Evolutionary conservation across 2,113 vertebrate genomes (phyloP).

Genomic region (Nycticorax nycticorax): DNA sequence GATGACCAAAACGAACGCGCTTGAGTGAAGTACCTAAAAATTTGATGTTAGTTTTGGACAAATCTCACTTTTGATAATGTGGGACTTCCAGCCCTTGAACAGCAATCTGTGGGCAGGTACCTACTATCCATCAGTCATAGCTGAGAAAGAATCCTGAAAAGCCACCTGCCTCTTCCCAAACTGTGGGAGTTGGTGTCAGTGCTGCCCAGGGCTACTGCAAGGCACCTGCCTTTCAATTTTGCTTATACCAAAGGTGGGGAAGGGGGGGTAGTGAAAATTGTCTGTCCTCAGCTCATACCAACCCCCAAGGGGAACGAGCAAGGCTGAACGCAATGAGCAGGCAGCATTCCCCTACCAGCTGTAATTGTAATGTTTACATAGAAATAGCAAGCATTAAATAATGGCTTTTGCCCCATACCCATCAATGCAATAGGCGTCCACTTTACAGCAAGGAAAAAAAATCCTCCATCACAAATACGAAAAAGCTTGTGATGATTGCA

Average conservation of each 20-base stretch:
- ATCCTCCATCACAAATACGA: not conserved
- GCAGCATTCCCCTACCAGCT: not conserved
- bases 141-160: not conserved
- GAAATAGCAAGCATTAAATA: not conserved
- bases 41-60: not conserved
- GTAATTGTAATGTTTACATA: not conserved
- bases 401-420: not conserved
- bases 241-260: not conserved
- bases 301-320: not conserved
- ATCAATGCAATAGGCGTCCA: not conserved
- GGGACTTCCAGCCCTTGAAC: not conserved
- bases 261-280: not conserved
- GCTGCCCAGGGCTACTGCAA: not conserved
- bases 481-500: not conserved
- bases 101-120: not conserved
- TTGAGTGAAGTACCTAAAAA: not conserved
- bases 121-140: not conserved
- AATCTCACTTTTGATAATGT: not conserved
- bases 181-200: not conserved
- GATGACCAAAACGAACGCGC: not conserved
- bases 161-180: not conserved
- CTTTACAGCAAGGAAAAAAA: not conserved
- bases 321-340: not conserved
- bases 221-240: not conserved
- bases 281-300: not conserved